phyloP scores from a whole-genome alignment of 2,888 invertebrate species.

The Capitulum mitella region DNA sequence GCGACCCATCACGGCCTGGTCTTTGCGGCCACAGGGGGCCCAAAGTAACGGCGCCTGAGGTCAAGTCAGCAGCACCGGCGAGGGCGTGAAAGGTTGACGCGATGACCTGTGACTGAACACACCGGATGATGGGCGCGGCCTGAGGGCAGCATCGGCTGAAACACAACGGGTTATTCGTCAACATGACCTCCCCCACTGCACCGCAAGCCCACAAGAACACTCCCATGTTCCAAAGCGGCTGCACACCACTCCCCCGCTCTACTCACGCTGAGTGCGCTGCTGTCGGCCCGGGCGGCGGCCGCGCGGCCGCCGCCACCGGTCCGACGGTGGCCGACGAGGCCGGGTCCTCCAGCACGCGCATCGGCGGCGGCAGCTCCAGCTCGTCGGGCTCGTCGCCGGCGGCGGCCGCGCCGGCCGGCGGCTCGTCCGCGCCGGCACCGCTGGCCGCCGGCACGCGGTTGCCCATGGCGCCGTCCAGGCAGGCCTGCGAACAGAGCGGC shows the following conservation, averaged over 20 bases:
- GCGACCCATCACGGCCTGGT: no score
- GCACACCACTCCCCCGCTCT: neutral
- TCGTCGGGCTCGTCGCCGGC: conserved; percentile 56
- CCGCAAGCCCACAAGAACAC: neutral
- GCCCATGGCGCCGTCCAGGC: conserved; percentile 41
- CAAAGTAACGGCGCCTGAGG: no score
- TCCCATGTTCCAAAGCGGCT: neutral
- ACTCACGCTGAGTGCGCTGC: neutral
- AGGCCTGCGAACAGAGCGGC: conserved; percentile 52
- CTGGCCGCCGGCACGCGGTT: neutral
- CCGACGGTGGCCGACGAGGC: conserved; percentile 10
- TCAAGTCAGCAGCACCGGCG: neutral
- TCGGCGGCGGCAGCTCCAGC: conserved; percentile 85
- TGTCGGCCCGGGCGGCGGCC: conserved; percentile 11
- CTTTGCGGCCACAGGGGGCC: no score
- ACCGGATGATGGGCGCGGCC: no score
- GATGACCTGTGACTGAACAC: no score
- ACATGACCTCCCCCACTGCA: neutral
- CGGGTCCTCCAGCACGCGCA: conserved; percentile 75
- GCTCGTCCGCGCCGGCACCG: conserved; percentile 16
- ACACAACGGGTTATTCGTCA: neutral
- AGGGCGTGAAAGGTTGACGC: no score
- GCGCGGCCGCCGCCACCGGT: neutral
- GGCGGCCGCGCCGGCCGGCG: conserved; percentile 22
- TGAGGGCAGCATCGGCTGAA: no score